phyloP scores from a whole-genome alignment of 2,888 invertebrate genomes.

The Vesta saturnalis region DNA sequence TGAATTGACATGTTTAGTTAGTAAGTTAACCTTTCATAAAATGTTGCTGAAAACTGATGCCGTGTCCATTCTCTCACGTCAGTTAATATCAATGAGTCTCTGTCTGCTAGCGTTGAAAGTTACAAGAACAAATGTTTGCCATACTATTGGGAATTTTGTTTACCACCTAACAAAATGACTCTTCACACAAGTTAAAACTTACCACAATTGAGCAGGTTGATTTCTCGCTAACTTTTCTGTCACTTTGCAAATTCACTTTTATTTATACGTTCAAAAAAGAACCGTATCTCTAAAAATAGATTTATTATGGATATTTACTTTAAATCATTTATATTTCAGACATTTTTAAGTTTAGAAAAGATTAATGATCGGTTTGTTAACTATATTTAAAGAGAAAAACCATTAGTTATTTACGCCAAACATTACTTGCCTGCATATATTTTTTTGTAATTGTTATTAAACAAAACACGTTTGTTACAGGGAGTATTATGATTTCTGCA shows the following conservation, averaged over 20 bases:
- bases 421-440: no score
- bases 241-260: not conserved
- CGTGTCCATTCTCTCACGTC: conserved; percentile 28
- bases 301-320: not conserved
- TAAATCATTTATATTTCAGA: not conserved
- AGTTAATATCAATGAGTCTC: conserved; percentile 29
- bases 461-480: no score
- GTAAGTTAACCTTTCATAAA: conserved; percentile 27
- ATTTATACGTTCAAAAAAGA: no score
- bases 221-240: conserved; percentile 3
- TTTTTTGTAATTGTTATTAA: no score
- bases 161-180: conserved; percentile 25
- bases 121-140: conserved; percentile 32
- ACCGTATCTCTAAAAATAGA: conserved; percentile 1
- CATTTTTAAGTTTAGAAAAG: not conserved
- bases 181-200: conserved; percentile 28
- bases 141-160: conserved; percentile 29
- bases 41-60: conserved; percentile 24
- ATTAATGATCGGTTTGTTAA: not conserved
- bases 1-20: conserved; percentile 12
- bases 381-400: conserved; percentile 1
- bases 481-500: no score
- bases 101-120: conserved; percentile 20
- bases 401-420: no score
- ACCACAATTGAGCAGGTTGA: conserved; percentile 19